Percentiles rank a stretch among this genome's conserved stretches.
phyloP scores from a whole-genome alignment of 1,140 invertebrate species.

The Eurosta solidaginis region DNA sequence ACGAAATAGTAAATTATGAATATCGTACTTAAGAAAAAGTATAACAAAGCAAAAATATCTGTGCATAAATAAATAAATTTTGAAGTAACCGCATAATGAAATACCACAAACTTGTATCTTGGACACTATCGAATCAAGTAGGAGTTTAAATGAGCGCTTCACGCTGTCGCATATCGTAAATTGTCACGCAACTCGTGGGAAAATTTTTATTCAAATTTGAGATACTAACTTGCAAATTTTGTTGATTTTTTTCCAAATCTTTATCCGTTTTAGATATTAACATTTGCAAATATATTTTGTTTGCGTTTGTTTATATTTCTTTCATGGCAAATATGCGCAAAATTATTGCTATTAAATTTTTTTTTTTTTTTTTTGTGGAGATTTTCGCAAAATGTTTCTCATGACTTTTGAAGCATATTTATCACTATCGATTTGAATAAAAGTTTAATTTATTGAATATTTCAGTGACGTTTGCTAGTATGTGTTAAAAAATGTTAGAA shows the following conservation, averaged over 20 bases:
- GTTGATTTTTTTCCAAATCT: not conserved
- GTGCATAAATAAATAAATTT: not conserved
- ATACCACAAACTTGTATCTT: not conserved
- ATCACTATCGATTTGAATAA: constrained; percentile 12
- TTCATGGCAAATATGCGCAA: no score
- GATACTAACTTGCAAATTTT: not conserved
- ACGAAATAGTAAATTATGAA: constrained; percentile 11
- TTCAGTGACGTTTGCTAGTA: not conserved
- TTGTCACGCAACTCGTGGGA: constrained; percentile 14
- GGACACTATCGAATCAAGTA: not conserved
- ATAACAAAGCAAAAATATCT: not conserved
- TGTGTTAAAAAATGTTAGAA: not conserved
- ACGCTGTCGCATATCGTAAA: not conserved
- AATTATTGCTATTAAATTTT: not conserved
- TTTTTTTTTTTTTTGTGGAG: not conserved
- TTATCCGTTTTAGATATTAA: not conserved
- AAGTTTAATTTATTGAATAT: not conserved
- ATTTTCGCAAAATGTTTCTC: constrained; percentile 6
- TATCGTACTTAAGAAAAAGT: not conserved
- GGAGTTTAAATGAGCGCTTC: not conserved
- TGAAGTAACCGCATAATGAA: not conserved
- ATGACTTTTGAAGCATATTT: not conserved
- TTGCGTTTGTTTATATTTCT: not conserved
- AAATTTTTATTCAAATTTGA: not conserved
- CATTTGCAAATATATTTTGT: not conserved